phyloP scores from a whole-genome alignment of 2,888 invertebrate genomes.

The Adineta ricciae region DNA sequence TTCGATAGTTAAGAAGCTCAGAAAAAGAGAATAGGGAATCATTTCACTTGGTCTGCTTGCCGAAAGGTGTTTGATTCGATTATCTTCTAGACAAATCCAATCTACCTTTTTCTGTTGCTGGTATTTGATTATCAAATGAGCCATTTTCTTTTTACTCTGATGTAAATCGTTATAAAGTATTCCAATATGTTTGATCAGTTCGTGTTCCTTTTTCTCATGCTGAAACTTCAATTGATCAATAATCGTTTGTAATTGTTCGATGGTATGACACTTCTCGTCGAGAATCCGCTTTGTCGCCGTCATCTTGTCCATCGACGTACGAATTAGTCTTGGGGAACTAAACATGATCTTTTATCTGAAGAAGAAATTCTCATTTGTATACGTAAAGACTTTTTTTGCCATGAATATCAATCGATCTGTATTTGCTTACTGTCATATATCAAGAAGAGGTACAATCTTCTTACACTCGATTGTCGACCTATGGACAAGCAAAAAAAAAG shows the following conservation, averaged over 20 bases:
- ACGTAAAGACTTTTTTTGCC: not conserved
- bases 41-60: no score
- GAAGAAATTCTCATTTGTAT: not conserved
- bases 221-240: not conserved
- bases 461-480: not conserved
- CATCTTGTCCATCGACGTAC: not conserved
- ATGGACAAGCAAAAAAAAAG: not conserved
- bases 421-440: not conserved
- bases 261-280: not conserved
- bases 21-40: no score
- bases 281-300: not conserved
- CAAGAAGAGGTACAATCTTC: not conserved
- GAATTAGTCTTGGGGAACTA: not conserved
- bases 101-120: not conserved
- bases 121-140: not conserved
- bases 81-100: no score
- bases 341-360: not conserved
- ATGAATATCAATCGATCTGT: not conserved
- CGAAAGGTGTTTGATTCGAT: no score
- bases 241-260: not conserved
- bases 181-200: not conserved
- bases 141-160: not conserved
- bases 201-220: not conserved
- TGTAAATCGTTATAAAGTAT: constrained; percentile 3
- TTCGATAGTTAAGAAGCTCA: no score